A percentile compares a stretch with the other conserved stretches of the same genome.
phyloP scores from a whole-genome alignment of 2,888 invertebrate species.

The Carabus problematicus region DNA sequence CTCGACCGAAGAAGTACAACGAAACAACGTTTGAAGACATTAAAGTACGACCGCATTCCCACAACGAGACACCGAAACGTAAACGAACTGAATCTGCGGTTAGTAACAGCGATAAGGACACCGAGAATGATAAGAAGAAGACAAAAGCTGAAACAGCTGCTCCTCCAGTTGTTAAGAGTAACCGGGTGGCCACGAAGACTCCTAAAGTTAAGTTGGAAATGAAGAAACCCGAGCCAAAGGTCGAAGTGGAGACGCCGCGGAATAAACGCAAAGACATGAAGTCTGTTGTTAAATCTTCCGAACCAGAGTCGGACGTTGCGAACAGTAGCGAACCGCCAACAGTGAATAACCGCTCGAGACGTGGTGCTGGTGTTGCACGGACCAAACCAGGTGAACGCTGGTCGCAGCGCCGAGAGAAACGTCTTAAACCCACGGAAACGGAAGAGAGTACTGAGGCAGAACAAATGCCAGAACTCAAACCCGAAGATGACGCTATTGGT shows the following conservation, averaged over 20 bases:
- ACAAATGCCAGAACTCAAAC: conserved; percentile 37
- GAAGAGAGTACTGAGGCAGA: conserved; percentile 40
- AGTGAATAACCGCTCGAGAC: conserved; percentile 19
- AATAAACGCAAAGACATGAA: conserved; percentile 33
- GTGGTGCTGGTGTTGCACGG: conserved; percentile 45
- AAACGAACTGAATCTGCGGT: conserved; percentile 52
- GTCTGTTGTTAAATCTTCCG: conserved; percentile 40
- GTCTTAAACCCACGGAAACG: conserved; percentile 49
- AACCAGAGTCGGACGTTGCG: conserved; percentile 37
- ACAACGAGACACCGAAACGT: conserved; percentile 49
- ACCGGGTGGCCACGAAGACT: conserved; percentile 18
- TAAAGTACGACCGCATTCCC: conserved; percentile 49
- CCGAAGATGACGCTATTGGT: conserved; percentile 30
- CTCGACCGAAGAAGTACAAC: conserved; percentile 70
- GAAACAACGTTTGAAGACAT: conserved; percentile 67
- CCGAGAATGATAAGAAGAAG: conserved; percentile 52
- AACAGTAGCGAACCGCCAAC: conserved; percentile 38
- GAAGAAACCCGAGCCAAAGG: conserved; percentile 39
- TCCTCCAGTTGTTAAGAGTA: conserved; percentile 14
- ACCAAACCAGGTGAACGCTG: conserved; percentile 56
- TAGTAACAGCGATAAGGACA: conserved; percentile 48
- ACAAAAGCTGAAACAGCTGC: conserved; percentile 46
- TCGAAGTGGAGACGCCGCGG: conserved; percentile 33
- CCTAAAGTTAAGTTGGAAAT: conserved; percentile 40
- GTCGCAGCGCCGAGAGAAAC: conserved; percentile 57